These are phyloP conservation scores for Melikaiella ostensackeni DNA, from an alignment of 2,888 invertebrate genomes.

Conservation along the genomic window DNA sequence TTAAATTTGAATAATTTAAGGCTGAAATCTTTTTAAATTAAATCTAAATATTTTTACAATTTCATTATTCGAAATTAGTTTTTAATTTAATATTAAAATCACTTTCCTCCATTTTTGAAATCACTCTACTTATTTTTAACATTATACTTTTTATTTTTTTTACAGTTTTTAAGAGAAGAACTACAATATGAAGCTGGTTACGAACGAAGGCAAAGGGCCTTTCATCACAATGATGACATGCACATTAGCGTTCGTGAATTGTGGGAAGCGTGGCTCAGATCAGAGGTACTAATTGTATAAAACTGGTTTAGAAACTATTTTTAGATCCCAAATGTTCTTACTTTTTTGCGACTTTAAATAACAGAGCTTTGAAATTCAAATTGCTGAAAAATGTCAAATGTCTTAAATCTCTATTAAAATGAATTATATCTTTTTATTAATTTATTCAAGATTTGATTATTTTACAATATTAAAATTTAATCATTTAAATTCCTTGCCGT, in stretches of 20 bases:
- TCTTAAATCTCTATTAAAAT: slow-evolving; percentile 17
- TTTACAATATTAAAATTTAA: neutral
- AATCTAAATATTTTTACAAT: no score
- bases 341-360: no score
- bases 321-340: neutral
- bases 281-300: slow-evolving; percentile 82
- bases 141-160: slow-evolving; percentile 58
- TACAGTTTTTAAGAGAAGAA: slow-evolving; percentile 96
- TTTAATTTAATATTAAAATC: no score
- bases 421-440: no score
- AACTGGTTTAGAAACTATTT: neutral
- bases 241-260: slow-evolving; percentile 98
- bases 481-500: no score
- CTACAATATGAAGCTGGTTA: slow-evolving; percentile 96
- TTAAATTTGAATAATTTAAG: no score
- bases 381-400: no score
- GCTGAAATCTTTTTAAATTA: no score
- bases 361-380: no score
- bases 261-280: slow-evolving; percentile 97
- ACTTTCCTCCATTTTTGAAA: neutral
- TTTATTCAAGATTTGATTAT: neutral
- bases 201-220: slow-evolving; percentile 94
- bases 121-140: neutral
- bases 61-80: no score
- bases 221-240: slow-evolving; percentile 98